Conservation (phyloP, 53 echinoderm and acorn worm species). For the Patiria pectinifera region DNA sequence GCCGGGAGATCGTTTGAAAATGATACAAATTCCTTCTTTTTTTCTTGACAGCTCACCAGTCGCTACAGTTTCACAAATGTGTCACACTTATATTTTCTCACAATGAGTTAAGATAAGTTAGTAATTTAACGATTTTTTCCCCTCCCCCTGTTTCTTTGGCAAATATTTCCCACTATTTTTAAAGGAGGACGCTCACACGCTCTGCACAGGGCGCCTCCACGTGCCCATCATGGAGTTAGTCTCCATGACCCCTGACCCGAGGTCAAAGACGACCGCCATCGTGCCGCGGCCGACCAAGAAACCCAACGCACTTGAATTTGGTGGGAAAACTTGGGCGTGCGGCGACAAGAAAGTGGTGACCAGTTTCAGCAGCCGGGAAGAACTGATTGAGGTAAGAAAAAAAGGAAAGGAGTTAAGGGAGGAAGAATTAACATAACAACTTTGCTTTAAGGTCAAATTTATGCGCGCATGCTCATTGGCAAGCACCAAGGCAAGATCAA, state of each 20-base stretch:
- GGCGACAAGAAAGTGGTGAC: slow-evolving; percentile 65
- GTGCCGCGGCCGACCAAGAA: slow-evolving; percentile 43
- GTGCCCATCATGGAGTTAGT: slow-evolving; percentile 70
- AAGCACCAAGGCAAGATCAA: too few relatives aligned
- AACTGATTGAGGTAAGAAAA: slow-evolving; percentile 68
- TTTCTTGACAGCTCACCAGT: too few relatives aligned
- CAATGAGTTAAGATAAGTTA: too few relatives aligned
- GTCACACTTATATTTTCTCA: too few relatives aligned
- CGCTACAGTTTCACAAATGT: too few relatives aligned
- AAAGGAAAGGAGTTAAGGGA: background rate
- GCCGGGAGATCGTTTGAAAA: too few relatives aligned
- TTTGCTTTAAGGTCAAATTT: too few relatives aligned
- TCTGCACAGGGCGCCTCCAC: slow-evolving; percentile 58
- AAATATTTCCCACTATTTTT: too few relatives aligned
- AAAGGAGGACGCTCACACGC: slow-evolving; percentile 57
- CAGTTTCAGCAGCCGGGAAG: slow-evolving; percentile 47
- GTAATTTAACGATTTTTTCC: too few relatives aligned
- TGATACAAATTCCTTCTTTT: too few relatives aligned
- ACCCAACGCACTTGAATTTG: slow-evolving; percentile 38
- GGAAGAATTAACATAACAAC: background rate
- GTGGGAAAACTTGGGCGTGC: slow-evolving; percentile 57
- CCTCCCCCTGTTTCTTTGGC: too few relatives aligned
- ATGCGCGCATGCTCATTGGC: too few relatives aligned
- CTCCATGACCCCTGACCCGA: slow-evolving; percentile 55
- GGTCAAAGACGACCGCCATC: slow-evolving; percentile 34